These are phyloP conservation scores for Drosophila tropicalis DNA, from an alignment of 1,140 invertebrate genomes.

Conservation along the genomic window DNA sequence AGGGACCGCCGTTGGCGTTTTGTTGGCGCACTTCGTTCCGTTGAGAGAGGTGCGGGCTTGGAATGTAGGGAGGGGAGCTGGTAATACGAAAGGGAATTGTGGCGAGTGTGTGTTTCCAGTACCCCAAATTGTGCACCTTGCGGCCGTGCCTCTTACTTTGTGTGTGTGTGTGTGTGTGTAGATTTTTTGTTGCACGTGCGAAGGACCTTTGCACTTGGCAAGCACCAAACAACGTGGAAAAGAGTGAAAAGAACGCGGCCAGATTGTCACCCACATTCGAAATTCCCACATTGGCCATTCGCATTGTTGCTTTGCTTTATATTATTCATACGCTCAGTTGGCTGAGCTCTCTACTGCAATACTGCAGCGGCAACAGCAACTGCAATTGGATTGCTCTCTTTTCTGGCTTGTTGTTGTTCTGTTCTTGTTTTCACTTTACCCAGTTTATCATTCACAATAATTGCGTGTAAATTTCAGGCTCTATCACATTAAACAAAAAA, in stretches of 20 bases:
- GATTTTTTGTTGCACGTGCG: constrained; percentile 8
- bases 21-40: constrained; percentile 8
- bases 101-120: constrained; percentile 23
- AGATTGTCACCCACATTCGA: constrained; percentile 51
- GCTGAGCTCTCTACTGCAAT: constrained; percentile 24
- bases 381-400: constrained; percentile 24
- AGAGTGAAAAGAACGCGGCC: constrained; percentile 29
- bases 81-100: neutral
- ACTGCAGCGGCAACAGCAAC: constrained; percentile 5
- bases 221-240: neutral
- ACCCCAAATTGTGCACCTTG: constrained; percentile 26
- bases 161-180: no score
- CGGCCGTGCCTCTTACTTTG: constrained; percentile 17
- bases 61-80: no score
- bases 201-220: constrained; percentile 34
- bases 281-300: constrained; percentile 33
- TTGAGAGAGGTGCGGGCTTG: neutral
- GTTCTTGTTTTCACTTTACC: neutral
- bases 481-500: constrained; percentile 37
- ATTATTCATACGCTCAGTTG: constrained; percentile 65
- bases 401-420: constrained; percentile 1
- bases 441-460: constrained; percentile 62
- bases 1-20: constrained; percentile 20
- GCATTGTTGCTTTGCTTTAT: constrained; percentile 55
- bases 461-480: constrained; percentile 65